phyloP scores from a whole-genome alignment of 2,113 vertebrate species.

The Mohoua ochrocephala region DNA sequence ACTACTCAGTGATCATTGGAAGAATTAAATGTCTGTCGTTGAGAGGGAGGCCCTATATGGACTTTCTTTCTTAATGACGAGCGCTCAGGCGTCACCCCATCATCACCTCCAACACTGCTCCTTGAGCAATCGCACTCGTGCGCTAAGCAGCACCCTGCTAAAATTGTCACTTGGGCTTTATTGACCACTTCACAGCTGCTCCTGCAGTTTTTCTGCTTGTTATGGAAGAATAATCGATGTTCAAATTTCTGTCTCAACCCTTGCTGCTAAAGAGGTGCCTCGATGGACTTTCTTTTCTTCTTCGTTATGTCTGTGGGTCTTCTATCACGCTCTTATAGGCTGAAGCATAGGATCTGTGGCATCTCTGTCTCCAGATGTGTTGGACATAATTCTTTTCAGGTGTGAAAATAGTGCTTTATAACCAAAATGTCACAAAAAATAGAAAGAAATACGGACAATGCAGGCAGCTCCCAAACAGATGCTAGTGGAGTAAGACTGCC shows the following conservation, averaged over 20 bases:
- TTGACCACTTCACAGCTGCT: neutral
- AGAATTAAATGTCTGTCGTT: neutral
- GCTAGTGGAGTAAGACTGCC: neutral
- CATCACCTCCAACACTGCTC: neutral
- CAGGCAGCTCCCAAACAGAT: neutral
- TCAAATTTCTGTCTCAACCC: neutral
- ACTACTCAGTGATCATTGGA: neutral
- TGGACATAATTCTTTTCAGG: neutral
- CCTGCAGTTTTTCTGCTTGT: neutral
- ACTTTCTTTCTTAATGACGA: neutral
- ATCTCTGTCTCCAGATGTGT: neutral
- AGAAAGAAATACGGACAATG: neutral
- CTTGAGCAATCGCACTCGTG: neutral
- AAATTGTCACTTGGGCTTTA: neutral
- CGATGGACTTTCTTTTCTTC: neutral
- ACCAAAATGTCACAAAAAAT: neutral
- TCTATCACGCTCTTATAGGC: neutral
- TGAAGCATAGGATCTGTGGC: neutral
- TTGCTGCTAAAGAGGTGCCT: neutral
- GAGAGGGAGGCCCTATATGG: neutral
- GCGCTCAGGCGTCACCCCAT: neutral
- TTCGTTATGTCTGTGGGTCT: neutral
- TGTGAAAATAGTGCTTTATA: neutral
- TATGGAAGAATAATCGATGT: neutral
- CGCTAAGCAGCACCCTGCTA: neutral